Evolutionary conservation across 2,888 invertebrate genomes (phyloP).

Genomic region (Cephus runcator): DNA sequence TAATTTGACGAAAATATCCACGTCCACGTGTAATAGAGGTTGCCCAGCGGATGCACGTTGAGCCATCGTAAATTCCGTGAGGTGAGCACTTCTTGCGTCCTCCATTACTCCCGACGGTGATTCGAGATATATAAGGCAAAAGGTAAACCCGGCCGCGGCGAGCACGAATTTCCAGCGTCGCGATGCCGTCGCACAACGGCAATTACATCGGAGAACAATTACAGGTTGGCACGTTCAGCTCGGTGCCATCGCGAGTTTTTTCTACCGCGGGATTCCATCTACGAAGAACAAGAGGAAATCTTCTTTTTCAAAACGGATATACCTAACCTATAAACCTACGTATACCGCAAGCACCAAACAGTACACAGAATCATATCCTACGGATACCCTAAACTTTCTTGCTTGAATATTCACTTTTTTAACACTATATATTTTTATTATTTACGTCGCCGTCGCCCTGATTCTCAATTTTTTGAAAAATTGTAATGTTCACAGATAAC

Average conservation of each 20-base stretch:
- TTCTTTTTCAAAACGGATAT: conserved; percentile 11
- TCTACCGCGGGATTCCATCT: conserved; percentile 46
- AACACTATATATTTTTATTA: background rate
- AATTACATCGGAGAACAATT: conserved; percentile 61
- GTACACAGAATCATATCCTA: background rate
- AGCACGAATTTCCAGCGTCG: conserved; percentile 29
- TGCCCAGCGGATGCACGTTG: background rate
- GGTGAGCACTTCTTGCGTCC: background rate
- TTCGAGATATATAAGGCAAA: background rate
- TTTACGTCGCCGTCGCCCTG: background rate
- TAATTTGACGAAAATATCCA: background rate
- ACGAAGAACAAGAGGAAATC: conserved; percentile 44
- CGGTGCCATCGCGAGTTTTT: conserved; percentile 50
- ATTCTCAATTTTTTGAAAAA: background rate
- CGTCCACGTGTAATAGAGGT: background rate
- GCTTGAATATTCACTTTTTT: background rate
- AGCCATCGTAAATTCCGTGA: background rate
- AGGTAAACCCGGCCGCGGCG: conserved; percentile 5
- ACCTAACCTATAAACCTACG: background rate
- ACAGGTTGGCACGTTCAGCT: conserved; percentile 55
- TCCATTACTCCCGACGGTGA: background rate
- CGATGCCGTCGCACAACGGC: conserved; percentile 28
- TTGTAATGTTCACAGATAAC: background rate
- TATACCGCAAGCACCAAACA: background rate
- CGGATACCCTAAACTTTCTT: background rate